Evolutionary conservation across 2,888 invertebrate genomes (phyloP).

Genomic region (Ectemnius lituratus): DNA sequence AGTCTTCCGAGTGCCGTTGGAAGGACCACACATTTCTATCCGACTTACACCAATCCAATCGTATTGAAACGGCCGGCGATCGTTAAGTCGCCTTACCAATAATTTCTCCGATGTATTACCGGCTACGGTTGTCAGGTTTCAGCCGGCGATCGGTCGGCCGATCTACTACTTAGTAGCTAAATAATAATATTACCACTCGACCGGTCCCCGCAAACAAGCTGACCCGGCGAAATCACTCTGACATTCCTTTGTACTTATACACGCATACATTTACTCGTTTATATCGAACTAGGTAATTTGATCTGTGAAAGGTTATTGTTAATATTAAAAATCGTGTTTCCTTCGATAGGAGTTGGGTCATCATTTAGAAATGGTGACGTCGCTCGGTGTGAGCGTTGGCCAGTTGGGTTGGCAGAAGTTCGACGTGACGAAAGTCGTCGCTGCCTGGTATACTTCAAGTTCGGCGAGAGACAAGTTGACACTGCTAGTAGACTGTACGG

Average conservation of each 20-base stretch:
- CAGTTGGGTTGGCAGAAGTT: conserved; percentile 92
- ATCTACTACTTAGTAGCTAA: background rate
- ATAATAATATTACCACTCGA: conserved; percentile 11
- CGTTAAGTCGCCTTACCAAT: conserved; percentile 42
- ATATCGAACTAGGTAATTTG: too few species aligned
- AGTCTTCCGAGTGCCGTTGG: background rate
- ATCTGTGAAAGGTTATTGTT: too few species aligned
- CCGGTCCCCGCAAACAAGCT: background rate
- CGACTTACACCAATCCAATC: conserved; percentile 47
- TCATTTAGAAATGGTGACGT: conserved; percentile 75
- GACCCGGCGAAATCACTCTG: too few species aligned
- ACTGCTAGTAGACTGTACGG: conserved; percentile 91
- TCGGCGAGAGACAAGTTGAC: conserved; percentile 82
- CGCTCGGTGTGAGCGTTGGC: conserved; percentile 80
- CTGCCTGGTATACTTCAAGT: conserved; percentile 83
- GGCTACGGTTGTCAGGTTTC: conserved; percentile 48
- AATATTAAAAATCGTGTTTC: too few species aligned
- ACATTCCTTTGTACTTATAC: too few species aligned
- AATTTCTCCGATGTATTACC: conserved; percentile 43
- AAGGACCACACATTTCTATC: conserved; percentile 22
- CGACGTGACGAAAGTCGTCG: conserved; percentile 88
- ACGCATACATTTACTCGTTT: too few species aligned
- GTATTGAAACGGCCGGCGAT: conserved; percentile 34
- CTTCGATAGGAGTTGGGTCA: conserved; percentile 72
- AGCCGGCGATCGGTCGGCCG: conserved; percentile 18